A percentile compares a stretch with the other conserved stretches of the same genome.
phyloP scores from a whole-genome alignment of 2,113 vertebrate species.

The Cyanoderma ruficeps region DNA sequence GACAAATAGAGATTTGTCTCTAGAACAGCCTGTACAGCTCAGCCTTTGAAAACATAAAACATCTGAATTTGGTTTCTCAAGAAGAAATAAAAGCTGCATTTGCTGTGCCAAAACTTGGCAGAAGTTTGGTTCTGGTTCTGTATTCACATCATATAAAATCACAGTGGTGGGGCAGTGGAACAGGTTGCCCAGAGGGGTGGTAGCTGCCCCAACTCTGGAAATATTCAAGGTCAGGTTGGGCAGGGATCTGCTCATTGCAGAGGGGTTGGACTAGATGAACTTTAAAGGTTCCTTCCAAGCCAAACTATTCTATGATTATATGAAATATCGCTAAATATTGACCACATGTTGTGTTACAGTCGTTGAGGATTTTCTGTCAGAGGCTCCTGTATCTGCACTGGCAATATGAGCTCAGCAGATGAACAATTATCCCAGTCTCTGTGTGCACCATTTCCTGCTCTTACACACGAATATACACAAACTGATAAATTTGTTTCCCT shows the following conservation, averaged over 20 bases:
- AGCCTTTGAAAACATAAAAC: neutral
- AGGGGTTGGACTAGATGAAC: neutral
- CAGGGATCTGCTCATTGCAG: neutral
- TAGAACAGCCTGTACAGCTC: neutral
- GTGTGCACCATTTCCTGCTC: neutral
- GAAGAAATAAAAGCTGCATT: neutral
- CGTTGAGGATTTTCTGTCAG: neutral
- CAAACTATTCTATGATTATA: neutral
- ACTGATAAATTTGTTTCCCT: neutral
- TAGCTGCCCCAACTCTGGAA: neutral
- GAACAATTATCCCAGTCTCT: neutral
- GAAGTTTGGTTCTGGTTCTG: neutral
- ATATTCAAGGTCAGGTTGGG: neutral
- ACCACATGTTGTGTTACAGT: neutral
- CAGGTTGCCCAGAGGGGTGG: neutral
- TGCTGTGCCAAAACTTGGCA: neutral
- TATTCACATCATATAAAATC: neutral
- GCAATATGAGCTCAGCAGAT: neutral
- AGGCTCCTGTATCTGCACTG: neutral
- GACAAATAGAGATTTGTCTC: neutral
- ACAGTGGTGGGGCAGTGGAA: neutral
- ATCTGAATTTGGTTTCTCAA: neutral
- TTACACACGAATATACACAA: neutral
- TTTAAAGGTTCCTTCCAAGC: neutral
- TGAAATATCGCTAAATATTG: neutral